phyloP scores from a whole-genome alignment of 1,140 invertebrate genomes.

The Drusus annulatus region DNA sequence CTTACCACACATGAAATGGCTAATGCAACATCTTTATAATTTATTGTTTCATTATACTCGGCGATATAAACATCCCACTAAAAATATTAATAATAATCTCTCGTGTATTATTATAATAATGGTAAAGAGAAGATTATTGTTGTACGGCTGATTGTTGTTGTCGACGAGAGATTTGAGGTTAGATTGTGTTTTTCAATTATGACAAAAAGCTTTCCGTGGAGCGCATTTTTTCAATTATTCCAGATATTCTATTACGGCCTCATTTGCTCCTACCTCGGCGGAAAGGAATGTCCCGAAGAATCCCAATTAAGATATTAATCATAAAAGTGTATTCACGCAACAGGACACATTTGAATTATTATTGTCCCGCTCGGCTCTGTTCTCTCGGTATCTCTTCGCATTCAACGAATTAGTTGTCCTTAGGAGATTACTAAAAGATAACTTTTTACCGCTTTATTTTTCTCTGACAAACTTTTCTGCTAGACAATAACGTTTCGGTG shows the following conservation, averaged over 20 bases:
- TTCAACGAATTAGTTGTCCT: conserved; percentile 51
- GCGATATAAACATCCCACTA: conserved; percentile 25
- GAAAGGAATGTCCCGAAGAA: conserved; percentile 40
- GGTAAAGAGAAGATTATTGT: too few species aligned
- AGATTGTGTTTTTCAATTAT: conserved; percentile 36
- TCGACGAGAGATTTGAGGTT: conserved; percentile 18
- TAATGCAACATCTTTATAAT: conserved; percentile 40
- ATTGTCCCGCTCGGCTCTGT: conserved; percentile 37
- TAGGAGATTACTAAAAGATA: conserved; percentile 53
- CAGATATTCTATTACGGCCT: conserved; percentile 21
- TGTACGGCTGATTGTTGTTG: neutral
- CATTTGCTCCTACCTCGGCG: conserved; percentile 15
- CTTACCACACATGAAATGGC: conserved; percentile 41
- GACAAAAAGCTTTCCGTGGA: conserved; percentile 15
- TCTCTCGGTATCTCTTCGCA: conserved; percentile 42
- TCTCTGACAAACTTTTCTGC: conserved; percentile 6
- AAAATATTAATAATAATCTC: conserved; percentile 16
- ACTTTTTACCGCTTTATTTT: conserved; percentile 18
- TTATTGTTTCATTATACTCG: conserved; percentile 38
- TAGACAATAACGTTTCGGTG: conserved; percentile 6
- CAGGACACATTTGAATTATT: conserved; percentile 51
- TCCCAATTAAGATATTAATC: conserved; percentile 58
- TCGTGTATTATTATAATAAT: too few species aligned
- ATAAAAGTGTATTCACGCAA: conserved; percentile 55
- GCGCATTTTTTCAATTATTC: conserved; percentile 26